Conservation (phyloP, 2,888 invertebrate species). For the Aradus depressus region DNA sequence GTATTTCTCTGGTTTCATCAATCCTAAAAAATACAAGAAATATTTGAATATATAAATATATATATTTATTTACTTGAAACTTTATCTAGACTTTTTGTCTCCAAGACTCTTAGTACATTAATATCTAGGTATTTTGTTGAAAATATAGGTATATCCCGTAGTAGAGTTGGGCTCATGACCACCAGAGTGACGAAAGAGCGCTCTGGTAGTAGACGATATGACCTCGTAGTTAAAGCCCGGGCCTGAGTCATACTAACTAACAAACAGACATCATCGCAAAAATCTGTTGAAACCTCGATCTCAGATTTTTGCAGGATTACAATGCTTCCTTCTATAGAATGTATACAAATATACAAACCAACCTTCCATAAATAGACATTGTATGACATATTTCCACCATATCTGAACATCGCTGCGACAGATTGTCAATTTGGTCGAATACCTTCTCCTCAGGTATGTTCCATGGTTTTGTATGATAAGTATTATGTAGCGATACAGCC, state of each 20-base stretch:
- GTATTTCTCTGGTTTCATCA: slow-evolving; percentile 58
- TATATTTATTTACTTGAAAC: no score
- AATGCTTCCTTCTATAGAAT: neutral
- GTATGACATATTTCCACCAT: slow-evolving; percentile 78
- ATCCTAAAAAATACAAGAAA: slow-evolving; percentile 43
- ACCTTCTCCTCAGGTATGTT: slow-evolving; percentile 64
- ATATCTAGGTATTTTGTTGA: no score
- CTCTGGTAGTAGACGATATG: no score
- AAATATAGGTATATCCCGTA: no score
- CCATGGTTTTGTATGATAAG: slow-evolving; percentile 49
- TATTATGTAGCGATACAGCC: slow-evolving; percentile 48
- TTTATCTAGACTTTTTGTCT: no score
- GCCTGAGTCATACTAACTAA: neutral
- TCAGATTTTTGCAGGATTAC: slow-evolving; percentile 1
- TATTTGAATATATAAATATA: no score
- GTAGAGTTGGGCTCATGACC: no score
- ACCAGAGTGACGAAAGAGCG: no score
- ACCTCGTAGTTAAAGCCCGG: neutral
- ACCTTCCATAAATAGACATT: slow-evolving; percentile 77
- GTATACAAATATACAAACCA: slow-evolving; percentile 25
- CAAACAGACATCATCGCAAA: neutral
- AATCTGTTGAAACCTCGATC: neutral
- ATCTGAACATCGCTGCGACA: slow-evolving; percentile 72
- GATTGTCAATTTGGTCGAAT: slow-evolving; percentile 78
- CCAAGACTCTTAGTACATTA: no score